phyloP scores from a whole-genome alignment of 2,113 vertebrate species.

The Corvus cornix region DNA sequence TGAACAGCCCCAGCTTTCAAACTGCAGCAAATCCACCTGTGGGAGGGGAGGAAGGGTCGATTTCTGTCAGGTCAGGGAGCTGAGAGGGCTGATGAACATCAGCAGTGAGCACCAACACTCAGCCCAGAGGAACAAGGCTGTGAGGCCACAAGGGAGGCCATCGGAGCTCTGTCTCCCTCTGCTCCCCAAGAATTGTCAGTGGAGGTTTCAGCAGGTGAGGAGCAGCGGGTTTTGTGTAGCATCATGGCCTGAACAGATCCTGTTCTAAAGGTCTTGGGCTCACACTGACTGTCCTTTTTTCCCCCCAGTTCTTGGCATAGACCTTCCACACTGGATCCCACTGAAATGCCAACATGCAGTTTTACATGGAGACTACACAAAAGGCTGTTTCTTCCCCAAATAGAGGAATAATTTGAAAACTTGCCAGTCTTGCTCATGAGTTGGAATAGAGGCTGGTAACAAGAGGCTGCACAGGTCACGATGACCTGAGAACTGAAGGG shows the following conservation, averaged over 20 bases:
- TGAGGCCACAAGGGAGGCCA: neutral
- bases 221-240: neutral
- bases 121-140: neutral
- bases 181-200: neutral
- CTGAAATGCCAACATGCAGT: neutral
- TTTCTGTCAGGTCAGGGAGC: neutral
- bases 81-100: neutral
- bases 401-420: neutral
- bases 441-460: neutral
- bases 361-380: neutral
- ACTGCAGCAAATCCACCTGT: neutral
- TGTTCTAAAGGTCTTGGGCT: neutral
- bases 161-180: neutral
- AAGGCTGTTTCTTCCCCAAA: neutral
- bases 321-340: neutral
- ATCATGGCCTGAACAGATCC: neutral
- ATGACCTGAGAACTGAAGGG: neutral
- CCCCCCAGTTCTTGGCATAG: neutral
- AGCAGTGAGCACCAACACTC: neutral
- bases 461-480: neutral
- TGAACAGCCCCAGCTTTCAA: neutral
- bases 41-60: accelerated
- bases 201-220: neutral
- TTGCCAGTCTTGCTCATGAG: neutral
- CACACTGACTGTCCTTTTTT: accelerated